phyloP scores from a whole-genome alignment of 2,797 vertebrate genomes.

The Acanthurus lineatus region DNA sequence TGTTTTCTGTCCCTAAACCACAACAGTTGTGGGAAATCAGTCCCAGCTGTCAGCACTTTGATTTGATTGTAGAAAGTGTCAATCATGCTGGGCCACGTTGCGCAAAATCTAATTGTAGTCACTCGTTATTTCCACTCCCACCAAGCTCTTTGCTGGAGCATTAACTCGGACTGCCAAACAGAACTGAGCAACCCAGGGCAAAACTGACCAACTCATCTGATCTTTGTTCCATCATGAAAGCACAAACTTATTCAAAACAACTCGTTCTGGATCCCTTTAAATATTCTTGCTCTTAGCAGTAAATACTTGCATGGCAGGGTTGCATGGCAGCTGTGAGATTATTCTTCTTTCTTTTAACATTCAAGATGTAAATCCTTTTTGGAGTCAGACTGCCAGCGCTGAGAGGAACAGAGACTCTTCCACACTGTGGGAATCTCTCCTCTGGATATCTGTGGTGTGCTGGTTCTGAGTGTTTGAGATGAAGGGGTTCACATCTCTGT shows the following conservation, averaged over 20 bases:
- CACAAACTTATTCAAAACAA: conserved; percentile 70
- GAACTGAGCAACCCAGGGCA: conserved; percentile 37
- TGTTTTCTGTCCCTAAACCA: conserved; percentile 70
- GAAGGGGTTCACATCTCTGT: conserved; percentile 56
- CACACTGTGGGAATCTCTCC: conserved; percentile 35
- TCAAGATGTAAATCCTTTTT: conserved; percentile 41
- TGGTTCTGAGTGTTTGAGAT: conserved; percentile 50
- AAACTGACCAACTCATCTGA: conserved; percentile 75
- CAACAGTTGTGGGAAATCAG: conserved; percentile 81
- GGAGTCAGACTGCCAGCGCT: conserved; percentile 26
- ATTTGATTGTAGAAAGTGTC: conserved; percentile 83
- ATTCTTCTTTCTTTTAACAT: conserved; percentile 35
- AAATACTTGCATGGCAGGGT: conserved; percentile 60
- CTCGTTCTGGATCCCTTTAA: conserved; percentile 66
- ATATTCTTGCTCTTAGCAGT: conserved; percentile 64
- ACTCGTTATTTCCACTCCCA: conserved; percentile 75
- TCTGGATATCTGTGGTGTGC: conserved; percentile 27
- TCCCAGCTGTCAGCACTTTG: conserved; percentile 85
- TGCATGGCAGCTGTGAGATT: conserved; percentile 56
- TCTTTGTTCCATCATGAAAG: conserved; percentile 74
- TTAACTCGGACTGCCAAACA: conserved; percentile 69
- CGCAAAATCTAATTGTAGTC: conserved; percentile 78
- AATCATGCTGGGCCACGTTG: conserved; percentile 77
- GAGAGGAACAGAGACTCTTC: conserved; percentile 27
- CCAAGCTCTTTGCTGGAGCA: conserved; percentile 58